Base-by-base conservation (phyloP, 2,113 vertebrate genomes). In the Hemiprocne comata region DNA sequence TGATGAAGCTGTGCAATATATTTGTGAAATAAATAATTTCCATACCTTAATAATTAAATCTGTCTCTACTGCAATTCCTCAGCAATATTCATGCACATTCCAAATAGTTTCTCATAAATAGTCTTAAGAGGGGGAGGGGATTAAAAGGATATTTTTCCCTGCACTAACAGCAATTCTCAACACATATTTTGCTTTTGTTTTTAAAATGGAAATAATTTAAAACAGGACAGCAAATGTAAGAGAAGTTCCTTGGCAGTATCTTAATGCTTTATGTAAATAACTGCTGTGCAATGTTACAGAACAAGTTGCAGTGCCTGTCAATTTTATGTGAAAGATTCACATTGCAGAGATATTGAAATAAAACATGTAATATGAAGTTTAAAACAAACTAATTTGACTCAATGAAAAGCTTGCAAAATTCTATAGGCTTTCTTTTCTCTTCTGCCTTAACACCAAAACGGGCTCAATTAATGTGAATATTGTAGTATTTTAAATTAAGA, bases 41-140 rank as follows among this genome's bases (percentile, higher is more conserved):
- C 38, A 8, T 95, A 76, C 96, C 95, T 97, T 94, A 97, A 98
- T 97, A 95, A 97, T 97, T 97, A 90, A 97, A 93, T 89, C 76
- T 88, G 69, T 92, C 79, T 93, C 94, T 94, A 71, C 84, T 91
- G 66, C 46, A 92, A n/a, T 74, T 89, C 64, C 58, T 93, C 29
- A 23, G 84, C 36, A 91, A 92, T 74, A 82, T 29, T 94, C 70
- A 94, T 86, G 29, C 57, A 93, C 95, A 96, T 94, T 87, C 89
- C 78, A 93, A 94, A 58, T 4, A n/a, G 16, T 55, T 71, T 71
- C 66, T 87, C 74, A 91, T 72, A 55, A 71, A 71, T 29, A 89
- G 62, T 40, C 74, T 75, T 79, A 70, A 64, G 4, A 8, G 11
- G 44, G 4, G 9, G 4, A 8, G 20, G 7, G 11, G 1, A 5